Evolutionary conservation across 2,888 invertebrate genomes (phyloP).

Genomic region (Mermis nigrescens): DNA sequence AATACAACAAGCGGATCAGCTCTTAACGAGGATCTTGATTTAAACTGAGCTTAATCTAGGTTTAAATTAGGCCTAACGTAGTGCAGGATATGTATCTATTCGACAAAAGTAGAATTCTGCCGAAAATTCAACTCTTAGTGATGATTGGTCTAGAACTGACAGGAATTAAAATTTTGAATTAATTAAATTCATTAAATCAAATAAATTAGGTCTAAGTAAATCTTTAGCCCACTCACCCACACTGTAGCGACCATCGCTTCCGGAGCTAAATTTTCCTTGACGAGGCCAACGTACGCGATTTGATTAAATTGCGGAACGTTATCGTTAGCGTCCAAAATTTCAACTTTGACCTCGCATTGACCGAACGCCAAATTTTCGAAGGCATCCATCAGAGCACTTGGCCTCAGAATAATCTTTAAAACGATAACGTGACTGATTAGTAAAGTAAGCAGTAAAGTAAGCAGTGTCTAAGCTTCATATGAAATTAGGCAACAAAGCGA

Average conservation of each 20-base stretch:
- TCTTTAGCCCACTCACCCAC: slow-evolving; percentile 48
- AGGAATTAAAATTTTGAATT: slow-evolving; percentile 5
- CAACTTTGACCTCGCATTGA: slow-evolving; percentile 44
- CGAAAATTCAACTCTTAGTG: too few relatives aligned
- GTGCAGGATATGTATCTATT: too few relatives aligned
- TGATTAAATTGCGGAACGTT: slow-evolving; percentile 61
- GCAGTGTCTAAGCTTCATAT: background rate
- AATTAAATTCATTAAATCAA: background rate
- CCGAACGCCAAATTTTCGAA: too few relatives aligned
- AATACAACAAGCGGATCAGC: too few relatives aligned
- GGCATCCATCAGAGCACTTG: too few relatives aligned
- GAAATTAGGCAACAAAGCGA: background rate
- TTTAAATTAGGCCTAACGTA: too few relatives aligned
- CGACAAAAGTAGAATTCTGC: too few relatives aligned
- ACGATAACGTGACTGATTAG: too few relatives aligned
- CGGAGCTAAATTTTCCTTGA: slow-evolving; percentile 60
- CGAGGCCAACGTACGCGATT: slow-evolving; percentile 30
- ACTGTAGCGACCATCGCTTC: slow-evolving; percentile 59
- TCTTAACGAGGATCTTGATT: too few relatives aligned
- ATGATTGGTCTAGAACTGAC: background rate
- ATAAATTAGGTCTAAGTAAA: background rate
- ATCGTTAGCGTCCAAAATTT: slow-evolving; percentile 82
- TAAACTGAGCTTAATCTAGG: too few relatives aligned
- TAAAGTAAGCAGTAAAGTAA: too few relatives aligned
- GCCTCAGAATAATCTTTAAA: too few relatives aligned